These are phyloP conservation scores for Aplocera efformata DNA, from an alignment of 2,888 invertebrate genomes.

Conservation along the genomic window DNA sequence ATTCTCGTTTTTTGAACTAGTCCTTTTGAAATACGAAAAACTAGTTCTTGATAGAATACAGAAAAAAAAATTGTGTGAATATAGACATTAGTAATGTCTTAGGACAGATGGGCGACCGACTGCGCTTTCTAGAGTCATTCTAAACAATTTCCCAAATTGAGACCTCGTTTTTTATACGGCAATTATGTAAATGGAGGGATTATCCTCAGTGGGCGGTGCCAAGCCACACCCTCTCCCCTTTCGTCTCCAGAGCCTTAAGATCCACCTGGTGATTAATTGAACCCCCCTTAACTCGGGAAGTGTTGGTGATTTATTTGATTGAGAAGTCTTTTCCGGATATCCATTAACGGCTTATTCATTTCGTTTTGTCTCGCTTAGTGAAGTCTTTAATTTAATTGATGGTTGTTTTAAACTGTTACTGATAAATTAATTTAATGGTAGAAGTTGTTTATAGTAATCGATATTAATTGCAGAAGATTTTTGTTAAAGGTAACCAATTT, in stretches of 20 bases:
- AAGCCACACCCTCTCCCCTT: conserved; percentile 70
- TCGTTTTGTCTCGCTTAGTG: conserved; percentile 39
- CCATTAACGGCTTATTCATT: conserved; percentile 53
- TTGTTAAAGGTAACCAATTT: no score
- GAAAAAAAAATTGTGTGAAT: no score
- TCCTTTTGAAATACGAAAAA: no score
- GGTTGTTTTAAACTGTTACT: conserved; percentile 23
- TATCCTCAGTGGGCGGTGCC: conserved; percentile 73
- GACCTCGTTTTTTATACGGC: conserved; percentile 78
- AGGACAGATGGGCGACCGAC: conserved; percentile 10
- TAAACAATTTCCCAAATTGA: conserved; percentile 80
- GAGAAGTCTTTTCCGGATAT: conserved; percentile 59
- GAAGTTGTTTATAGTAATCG: no score
- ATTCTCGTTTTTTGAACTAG: no score
- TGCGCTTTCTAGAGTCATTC: conserved; percentile 61
- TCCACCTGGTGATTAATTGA: conserved; percentile 73
- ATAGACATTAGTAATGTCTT: no score
- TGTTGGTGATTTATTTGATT: conserved; percentile 69
- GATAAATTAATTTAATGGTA: conserved; percentile 6
- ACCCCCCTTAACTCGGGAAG: conserved; percentile 49
- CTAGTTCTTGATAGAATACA: no score
- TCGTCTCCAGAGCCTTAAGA: conserved; percentile 65
- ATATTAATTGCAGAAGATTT: not conserved
- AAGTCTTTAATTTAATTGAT: conserved; percentile 29
- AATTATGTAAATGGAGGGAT: conserved; percentile 81